phyloP scores from a whole-genome alignment of 2,113 vertebrate species.

The Heterotilapia buettikoferi region DNA sequence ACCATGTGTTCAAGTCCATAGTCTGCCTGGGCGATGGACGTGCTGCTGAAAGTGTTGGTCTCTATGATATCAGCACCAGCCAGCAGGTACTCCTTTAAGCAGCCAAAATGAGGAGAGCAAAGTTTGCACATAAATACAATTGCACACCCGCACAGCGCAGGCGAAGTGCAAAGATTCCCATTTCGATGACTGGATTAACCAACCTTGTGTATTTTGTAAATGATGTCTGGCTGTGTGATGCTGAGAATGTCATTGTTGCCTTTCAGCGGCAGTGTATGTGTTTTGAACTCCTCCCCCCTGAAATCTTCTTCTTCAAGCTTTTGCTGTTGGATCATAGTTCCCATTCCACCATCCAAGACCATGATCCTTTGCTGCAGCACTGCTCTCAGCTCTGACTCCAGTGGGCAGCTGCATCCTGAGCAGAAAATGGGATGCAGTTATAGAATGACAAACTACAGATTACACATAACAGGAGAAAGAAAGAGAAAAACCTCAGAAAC shows the following conservation, averaged over 20 bases:
- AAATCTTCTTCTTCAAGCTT: constrained; percentile 82
- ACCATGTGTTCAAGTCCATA: constrained; percentile 90
- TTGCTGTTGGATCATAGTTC: constrained; percentile 92
- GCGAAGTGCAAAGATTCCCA: background rate
- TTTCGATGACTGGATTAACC: background rate
- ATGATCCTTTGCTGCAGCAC: constrained; percentile 83
- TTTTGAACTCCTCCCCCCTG: constrained; percentile 82
- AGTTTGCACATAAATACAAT: background rate
- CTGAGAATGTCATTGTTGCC: constrained; percentile 97
- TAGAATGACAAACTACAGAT: background rate
- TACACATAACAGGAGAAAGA: background rate
- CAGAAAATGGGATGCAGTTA: background rate
- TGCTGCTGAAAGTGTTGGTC: constrained; percentile 97
- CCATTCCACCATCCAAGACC: constrained; percentile 96
- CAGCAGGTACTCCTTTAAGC: constrained; percentile 84
- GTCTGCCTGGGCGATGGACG: constrained; percentile 86
- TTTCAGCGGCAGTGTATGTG: constrained; percentile 80
- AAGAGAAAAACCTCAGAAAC: background rate
- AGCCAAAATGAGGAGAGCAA: background rate
- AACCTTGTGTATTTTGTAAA: constrained; percentile 93
- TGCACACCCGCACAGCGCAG: background rate
- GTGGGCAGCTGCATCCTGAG: constrained; percentile 8
- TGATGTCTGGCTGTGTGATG: constrained; percentile 82
- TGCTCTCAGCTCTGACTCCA: constrained; percentile 75
- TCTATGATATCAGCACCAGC: constrained; percentile 94